Evolutionary conservation across 2,888 invertebrate species (phyloP), one percentile per base, ranked within the genome.

Genomic region (Scaptomyza reducta): DNA sequence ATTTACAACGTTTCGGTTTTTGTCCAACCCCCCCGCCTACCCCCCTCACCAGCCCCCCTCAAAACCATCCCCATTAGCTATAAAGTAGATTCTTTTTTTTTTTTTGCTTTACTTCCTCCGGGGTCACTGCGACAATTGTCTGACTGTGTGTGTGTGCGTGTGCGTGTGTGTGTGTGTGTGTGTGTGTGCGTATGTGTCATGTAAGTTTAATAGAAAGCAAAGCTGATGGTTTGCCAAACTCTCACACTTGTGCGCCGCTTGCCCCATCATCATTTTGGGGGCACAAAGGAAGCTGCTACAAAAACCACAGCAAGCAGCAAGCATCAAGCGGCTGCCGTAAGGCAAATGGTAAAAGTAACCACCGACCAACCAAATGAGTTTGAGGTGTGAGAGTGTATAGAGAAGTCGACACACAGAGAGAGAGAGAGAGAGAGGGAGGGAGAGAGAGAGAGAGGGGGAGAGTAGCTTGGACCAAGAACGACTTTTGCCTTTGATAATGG

Each of bases 141-240:
- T 69, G 67, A 27, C 56, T 58, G 31, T 49, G 70, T 50, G 46
- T 56, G 38, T 54, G 38, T 14, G n/a, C 6, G 35, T 6, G 35
- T 33, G 11, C 3, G 33, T 33, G 33, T 51, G 64, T 50, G 53
- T 56, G 33, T 57, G 38, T 38, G 38, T 38, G 38, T 38, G 14
- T 16, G 14, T 38, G 38, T 16, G 16, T 40, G 40, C 31, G 61
- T 72, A 53, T 87, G 78, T 77, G 85, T 75, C 84, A 84, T 87
- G 87, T 76, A 81, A 87, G 81, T 85, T 82, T 78, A 87, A 87
- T 83, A 87, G 87, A 83, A 83, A 87, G 82, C 76, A 76, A 84
- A 83, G 74, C 62, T 83, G 87, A 71, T 84, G 87, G 81, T 75
- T 66, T 81, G 84, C 70, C 67, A 56, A 58, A 40, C 40, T 40